phyloP scores from a whole-genome alignment of 2,888 invertebrate species.

The Augiades crinisus region DNA sequence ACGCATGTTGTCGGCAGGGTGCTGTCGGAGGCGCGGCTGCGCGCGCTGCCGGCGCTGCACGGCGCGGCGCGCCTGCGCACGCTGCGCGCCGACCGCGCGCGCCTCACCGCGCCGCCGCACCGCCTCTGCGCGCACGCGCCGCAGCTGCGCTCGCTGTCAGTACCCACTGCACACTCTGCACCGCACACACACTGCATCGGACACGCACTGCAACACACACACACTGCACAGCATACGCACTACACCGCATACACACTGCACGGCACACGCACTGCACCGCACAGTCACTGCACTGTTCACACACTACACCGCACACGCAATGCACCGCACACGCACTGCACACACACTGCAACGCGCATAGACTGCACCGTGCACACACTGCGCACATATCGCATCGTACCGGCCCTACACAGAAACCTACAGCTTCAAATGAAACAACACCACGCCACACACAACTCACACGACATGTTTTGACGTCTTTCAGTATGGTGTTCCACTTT shows the following conservation, averaged over 20 bases:
- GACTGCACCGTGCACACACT: constrained; percentile 91
- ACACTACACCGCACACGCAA: neutral
- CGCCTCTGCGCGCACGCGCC: constrained; percentile 90
- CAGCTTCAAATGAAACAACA: no score
- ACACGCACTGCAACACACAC: neutral
- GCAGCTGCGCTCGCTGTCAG: constrained; percentile 92
- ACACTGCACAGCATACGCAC: neutral
- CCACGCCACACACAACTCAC: no score
- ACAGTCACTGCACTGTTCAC: neutral
- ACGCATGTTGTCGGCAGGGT: constrained; percentile 84
- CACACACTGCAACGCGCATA: constrained; percentile 80
- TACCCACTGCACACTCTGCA: constrained; percentile 39
- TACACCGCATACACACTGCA: constrained; percentile 88
- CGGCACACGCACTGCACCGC: constrained; percentile 82
- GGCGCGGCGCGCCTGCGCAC: constrained; percentile 90
- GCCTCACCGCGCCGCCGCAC: constrained; percentile 85
- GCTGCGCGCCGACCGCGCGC: constrained; percentile 91
- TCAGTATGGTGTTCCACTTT: no score
- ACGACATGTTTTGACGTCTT: no score
- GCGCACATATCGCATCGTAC: neutral
- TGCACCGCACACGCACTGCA: neutral
- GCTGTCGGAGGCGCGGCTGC: constrained; percentile 91
- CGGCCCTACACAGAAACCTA: neutral
- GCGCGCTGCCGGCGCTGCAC: constrained; percentile 90
- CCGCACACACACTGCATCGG: neutral